phyloP scores from a whole-genome alignment of 2,888 invertebrate genomes.

The Thymelicus lineola region DNA sequence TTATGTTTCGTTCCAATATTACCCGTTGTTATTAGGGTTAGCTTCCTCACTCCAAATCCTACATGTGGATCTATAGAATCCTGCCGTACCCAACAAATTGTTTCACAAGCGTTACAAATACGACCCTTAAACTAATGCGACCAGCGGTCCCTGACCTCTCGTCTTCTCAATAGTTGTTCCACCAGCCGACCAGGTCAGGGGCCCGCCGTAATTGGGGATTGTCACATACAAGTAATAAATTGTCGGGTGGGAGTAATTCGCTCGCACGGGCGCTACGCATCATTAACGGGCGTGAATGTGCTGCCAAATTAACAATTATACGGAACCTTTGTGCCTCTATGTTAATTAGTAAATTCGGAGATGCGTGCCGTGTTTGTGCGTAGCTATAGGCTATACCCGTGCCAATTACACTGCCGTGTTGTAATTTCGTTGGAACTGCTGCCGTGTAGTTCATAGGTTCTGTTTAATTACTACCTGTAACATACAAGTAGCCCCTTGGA shows the following conservation, averaged over 20 bases:
- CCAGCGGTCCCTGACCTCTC: conserved; percentile 52
- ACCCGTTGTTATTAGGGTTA: conserved; percentile 46
- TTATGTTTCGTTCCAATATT: conserved; percentile 44
- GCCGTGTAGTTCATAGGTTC: conserved; percentile 21
- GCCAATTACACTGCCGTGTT: conserved; percentile 46
- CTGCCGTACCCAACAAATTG: conserved; percentile 63
- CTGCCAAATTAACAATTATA: conserved; percentile 82
- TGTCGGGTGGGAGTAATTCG: conserved; percentile 56
- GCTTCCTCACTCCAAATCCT: conserved; percentile 50
- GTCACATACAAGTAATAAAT: conserved; percentile 74
- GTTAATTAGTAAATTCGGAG: conserved; percentile 77
- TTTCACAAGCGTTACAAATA: conserved; percentile 69
- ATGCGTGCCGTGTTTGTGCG: conserved; percentile 49
- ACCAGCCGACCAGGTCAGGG: conserved; percentile 39
- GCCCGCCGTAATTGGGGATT: conserved; percentile 54
- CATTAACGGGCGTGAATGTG: conserved; percentile 77
- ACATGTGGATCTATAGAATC: conserved; percentile 43
- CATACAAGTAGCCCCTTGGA: neutral
- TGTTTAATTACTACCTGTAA: conserved; percentile 12
- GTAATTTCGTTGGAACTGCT: conserved; percentile 21
- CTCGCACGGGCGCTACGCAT: conserved; percentile 64
- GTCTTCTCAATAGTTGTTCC: neutral
- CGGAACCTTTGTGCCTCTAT: conserved; percentile 67
- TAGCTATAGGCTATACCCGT: conserved; percentile 32
- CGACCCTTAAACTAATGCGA: conserved; percentile 68